phyloP scores from a whole-genome alignment of 1,140 invertebrate genomes.

The Chymomyza costata region DNA sequence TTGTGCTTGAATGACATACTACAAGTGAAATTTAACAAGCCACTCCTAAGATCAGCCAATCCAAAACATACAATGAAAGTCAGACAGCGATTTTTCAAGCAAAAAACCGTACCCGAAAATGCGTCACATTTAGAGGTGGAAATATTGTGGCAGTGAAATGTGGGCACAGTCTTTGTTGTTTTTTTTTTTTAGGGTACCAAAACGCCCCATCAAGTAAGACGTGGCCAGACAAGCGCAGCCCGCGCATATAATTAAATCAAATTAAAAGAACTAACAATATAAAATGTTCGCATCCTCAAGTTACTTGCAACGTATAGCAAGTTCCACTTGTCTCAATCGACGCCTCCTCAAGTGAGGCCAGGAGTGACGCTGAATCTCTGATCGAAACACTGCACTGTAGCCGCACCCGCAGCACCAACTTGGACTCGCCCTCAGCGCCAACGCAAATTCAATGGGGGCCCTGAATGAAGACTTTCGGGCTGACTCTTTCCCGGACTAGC shows the following conservation, averaged over 20 bases:
- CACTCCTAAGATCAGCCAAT: conserved; percentile 52
- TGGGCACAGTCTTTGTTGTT: conserved; percentile 45
- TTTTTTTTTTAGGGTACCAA: conserved; percentile 11
- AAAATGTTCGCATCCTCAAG: conserved; percentile 20
- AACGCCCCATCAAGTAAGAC: conserved; percentile 37
- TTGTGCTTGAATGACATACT: conserved; percentile 44
- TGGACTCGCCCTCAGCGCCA: conserved; percentile 65
- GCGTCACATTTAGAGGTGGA: conserved; percentile 62
- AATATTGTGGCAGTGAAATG: conserved; percentile 61
- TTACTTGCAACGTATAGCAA: neutral
- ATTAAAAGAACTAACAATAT: conserved; percentile 52
- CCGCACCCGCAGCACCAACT: conserved; percentile 50
- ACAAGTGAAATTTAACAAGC: conserved; percentile 72
- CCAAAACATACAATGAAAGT: conserved; percentile 42
- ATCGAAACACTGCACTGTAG: too few species aligned
- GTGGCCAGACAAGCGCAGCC: conserved; percentile 14
- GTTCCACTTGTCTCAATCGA: conserved; percentile 63
- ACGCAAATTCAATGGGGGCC: conserved; percentile 56
- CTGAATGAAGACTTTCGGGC: conserved; percentile 1
- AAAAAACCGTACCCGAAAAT: conserved; percentile 54
- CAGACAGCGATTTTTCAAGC: conserved; percentile 60
- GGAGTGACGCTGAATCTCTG: conserved; percentile 49
- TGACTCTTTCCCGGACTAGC: too few species aligned
- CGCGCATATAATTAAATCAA: conserved; percentile 71
- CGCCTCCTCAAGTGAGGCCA: conserved; percentile 35